Percentiles rank a stretch among this genome's conserved stretches.
Evolutionary conservation across 2,113 vertebrate species (phyloP).

Genomic region (Tragelaphus imberbis): DNA sequence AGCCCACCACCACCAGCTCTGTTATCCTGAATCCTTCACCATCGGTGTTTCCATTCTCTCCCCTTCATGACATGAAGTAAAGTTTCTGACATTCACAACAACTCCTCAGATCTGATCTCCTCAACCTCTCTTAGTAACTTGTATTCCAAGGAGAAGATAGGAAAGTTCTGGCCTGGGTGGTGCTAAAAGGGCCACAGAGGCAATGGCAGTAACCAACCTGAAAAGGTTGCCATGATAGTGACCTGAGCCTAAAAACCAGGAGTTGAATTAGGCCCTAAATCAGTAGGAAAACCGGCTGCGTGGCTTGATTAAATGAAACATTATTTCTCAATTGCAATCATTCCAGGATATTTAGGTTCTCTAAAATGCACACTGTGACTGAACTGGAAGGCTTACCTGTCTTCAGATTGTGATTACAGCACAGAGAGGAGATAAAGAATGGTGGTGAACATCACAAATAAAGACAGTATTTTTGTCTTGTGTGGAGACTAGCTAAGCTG

Average conservation of each 20-base stretch:
- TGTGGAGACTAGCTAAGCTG: constrained; percentile 27
- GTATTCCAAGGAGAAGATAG: not conserved
- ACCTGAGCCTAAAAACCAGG: not conserved
- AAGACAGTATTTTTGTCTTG: constrained; percentile 46
- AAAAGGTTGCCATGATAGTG: not conserved
- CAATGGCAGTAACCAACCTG: not conserved
- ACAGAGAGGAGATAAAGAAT: constrained; percentile 50
- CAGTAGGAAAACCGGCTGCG: not conserved
- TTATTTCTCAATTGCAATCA: constrained; percentile 32
- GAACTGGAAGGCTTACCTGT: not conserved
- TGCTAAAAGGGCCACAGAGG: not conserved
- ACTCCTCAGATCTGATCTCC: not conserved
- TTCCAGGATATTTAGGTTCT: not conserved
- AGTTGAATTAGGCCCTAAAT: not conserved
- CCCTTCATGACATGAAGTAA: not conserved
- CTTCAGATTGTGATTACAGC: constrained; percentile 34
- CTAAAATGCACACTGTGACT: not conserved
- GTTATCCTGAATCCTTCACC: not conserved
- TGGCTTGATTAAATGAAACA: not conserved
- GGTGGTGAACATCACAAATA: constrained; percentile 24
- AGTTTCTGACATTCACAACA: not conserved
- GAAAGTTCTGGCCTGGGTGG: not conserved
- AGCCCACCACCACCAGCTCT: not conserved
- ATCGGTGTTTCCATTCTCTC: not conserved
- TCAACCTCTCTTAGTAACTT: not conserved